Evolutionary conservation across 2,113 vertebrate genomes (phyloP), one percentile per base, ranked within the genome.

Genomic region (Trichomycterus rosablanca): DNA sequence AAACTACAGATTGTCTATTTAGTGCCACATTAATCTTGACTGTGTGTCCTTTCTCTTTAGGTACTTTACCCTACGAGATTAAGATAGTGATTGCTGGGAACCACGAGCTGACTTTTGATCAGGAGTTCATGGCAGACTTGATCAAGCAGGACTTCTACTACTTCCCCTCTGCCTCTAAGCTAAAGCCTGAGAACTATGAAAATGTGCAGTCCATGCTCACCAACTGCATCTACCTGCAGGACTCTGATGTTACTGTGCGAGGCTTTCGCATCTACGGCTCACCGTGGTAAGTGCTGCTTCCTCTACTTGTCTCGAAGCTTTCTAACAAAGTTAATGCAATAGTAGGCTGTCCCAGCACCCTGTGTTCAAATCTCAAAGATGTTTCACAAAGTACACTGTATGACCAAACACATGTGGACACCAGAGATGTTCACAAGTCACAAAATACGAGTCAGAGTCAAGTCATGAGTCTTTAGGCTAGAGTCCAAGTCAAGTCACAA

Each of bases 121-220:
- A 95, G 86, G 94, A 97, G 86, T 97, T 97, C 81, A 97, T 97
- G 94, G 93, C 94, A 0, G 94, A 97, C 80, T 88, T 97, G 79
- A 95, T 97, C 86, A 97, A 97, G 79, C 94, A 97, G 86, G 94
- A 97, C 83, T 97, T 97, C 75, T 97, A 97, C 84, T 97, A 97
- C 84, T 97, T 97, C 78, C 94, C 94, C 0, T 97, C 94, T 0
- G 93, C 93, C 71, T 97, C 94, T 26, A 97, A 97, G 74, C 88
- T 97, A 76, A 97, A 97, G 81, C 93, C 93, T 0, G 94, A 97
- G 82, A 97, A 88, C 81, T 97, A 96, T 1, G 94, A 97, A 83
- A 97, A 97, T 1, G 94, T 97, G 66, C 94, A 94, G 81, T 91
- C 93, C 3, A 84, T 97, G 69, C 91, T 97, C 63, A 97, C 93